A percentile compares a stretch with the other conserved stretches of the same genome.
These are phyloP conservation scores for Oryzaephilus surinamensis DNA, from an alignment of 1,140 invertebrate genomes.

Conservation along the genomic window DNA sequence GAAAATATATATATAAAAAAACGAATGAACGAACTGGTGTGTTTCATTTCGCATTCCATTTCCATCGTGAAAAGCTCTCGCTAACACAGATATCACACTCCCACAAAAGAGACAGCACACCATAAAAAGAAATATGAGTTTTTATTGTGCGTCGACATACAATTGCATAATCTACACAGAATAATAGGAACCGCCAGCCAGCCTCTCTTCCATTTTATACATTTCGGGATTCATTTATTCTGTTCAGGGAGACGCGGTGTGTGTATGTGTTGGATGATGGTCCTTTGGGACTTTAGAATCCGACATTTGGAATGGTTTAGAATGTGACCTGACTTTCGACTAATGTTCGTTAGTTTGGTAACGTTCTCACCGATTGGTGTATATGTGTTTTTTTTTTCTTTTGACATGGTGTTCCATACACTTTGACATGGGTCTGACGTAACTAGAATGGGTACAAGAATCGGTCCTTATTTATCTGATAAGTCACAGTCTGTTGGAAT, in stretches of 20 bases:
- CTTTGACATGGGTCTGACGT: conserved; percentile 25
- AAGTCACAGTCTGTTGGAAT: conserved; percentile 20
- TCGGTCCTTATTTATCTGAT: conserved; percentile 10
- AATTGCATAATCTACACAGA: conserved; percentile 28
- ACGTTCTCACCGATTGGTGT: too few relatives aligned
- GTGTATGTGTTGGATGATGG: too few relatives aligned
- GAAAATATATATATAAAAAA: too few relatives aligned
- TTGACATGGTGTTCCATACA: too few relatives aligned
- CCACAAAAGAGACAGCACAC: conserved; percentile 21
- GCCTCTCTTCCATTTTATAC: conserved; percentile 23
- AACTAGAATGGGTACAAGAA: conserved; percentile 14
- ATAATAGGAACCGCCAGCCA: conserved; percentile 21
- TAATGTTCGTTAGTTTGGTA: too few relatives aligned
- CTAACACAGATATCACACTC: conserved; percentile 27
- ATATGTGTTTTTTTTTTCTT: too few relatives aligned
- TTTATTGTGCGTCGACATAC: conserved; percentile 28
- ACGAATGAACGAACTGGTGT: too few relatives aligned
- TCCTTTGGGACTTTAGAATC: conserved; percentile 13
- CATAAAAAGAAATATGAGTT: conserved; percentile 24
- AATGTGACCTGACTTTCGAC: too few relatives aligned
- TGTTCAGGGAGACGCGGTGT: too few relatives aligned
- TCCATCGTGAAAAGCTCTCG: too few relatives aligned
- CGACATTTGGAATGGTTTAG: conserved; percentile 15
- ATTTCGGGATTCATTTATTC: conserved; percentile 20
- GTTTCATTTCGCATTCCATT: conserved; percentile 21